phyloP scores from a whole-genome alignment of 2,888 invertebrate genomes.

The Coleophora flavipennella region DNA sequence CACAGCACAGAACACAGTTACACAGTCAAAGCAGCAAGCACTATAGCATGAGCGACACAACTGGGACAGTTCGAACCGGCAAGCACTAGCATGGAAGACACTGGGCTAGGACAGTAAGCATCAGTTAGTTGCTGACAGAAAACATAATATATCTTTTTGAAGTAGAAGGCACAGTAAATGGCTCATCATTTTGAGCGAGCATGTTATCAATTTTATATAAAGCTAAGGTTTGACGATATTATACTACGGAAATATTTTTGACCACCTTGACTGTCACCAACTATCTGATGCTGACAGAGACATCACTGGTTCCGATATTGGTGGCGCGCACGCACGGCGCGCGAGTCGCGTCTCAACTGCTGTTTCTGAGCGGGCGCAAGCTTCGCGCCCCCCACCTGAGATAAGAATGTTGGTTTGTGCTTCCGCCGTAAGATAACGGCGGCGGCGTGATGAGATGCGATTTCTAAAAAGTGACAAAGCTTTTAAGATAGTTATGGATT shows the following conservation, averaged over 20 bases:
- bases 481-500: neutral
- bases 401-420: constrained; percentile 35
- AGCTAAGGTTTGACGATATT: too few species aligned
- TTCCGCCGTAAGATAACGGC: constrained; percentile 20
- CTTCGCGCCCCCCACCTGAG: constrained; percentile 39
- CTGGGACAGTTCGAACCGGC: too few species aligned
- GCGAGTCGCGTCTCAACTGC: constrained; percentile 51
- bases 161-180: too few species aligned
- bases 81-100: too few species aligned
- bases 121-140: too few species aligned
- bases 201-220: too few species aligned
- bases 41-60: constrained; percentile 41
- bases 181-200: too few species aligned
- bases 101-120: too few species aligned
- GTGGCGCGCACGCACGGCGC: constrained; percentile 48
- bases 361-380: constrained; percentile 19
- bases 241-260: too few species aligned
- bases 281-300: too few species aligned
- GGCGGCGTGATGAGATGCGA: constrained; percentile 2
- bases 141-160: too few species aligned
- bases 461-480: neutral
- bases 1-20: constrained; percentile 44
- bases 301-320: constrained; percentile 19
- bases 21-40: constrained; percentile 30
- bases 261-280: too few species aligned